These are phyloP conservation scores for Crenichthys baileyi DNA, from an alignment of 2,797 vertebrate species.

Conservation along the genomic window DNA sequence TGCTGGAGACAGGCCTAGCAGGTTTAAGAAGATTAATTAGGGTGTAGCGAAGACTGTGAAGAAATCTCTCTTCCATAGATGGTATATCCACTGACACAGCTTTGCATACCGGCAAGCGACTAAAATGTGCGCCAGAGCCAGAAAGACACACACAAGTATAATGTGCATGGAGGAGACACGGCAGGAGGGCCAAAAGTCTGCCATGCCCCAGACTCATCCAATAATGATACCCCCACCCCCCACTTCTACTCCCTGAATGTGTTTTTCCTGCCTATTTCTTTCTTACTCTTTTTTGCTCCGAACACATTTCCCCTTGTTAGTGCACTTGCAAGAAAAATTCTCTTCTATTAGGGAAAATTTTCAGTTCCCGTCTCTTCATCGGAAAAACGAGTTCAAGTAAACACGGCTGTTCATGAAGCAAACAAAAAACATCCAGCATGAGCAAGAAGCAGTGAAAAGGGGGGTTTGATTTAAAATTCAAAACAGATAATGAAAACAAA, in stretches of 20 bases:
- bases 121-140: constrained; percentile 59
- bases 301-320: constrained; percentile 64
- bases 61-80: constrained; percentile 79
- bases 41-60: constrained; percentile 78
- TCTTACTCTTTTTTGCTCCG: constrained; percentile 53
- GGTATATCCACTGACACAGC: constrained; percentile 74
- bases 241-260: constrained; percentile 45
- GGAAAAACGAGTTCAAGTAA: constrained; percentile 35
- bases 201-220: constrained; percentile 63
- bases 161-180: constrained; percentile 34
- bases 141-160: constrained; percentile 25
- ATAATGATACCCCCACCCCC: constrained; percentile 60
- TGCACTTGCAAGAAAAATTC: constrained; percentile 46
- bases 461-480: constrained; percentile 21
- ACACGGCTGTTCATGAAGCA: constrained; percentile 14
- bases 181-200: constrained; percentile 71
- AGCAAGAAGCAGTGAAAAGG: constrained; percentile 19
- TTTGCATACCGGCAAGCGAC: constrained; percentile 64
- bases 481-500: constrained; percentile 20
- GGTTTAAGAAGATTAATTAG: constrained; percentile 84
- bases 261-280: constrained; percentile 48
- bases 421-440: constrained; percentile 19
- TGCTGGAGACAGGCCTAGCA: constrained; percentile 73
- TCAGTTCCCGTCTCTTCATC: constrained; percentile 35
- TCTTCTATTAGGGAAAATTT: constrained; percentile 46